phyloP scores from a whole-genome alignment of 2,797 vertebrate species.

The Sarcoramphus papa region DNA sequence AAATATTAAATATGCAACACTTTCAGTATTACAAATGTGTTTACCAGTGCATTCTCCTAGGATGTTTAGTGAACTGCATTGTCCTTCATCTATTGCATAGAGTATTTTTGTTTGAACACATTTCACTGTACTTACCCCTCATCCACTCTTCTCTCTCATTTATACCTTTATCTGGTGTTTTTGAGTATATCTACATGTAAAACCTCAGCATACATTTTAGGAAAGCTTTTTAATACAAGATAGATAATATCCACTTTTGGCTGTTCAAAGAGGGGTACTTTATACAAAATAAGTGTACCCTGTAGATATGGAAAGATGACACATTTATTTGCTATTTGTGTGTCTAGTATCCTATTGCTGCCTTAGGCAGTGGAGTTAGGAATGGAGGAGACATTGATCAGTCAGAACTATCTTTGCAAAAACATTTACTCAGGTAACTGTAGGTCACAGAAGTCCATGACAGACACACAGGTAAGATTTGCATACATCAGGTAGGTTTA shows the following conservation, averaged over 20 bases:
- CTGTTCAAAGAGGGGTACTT: background rate
- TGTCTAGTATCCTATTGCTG: background rate
- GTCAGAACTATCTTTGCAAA: background rate
- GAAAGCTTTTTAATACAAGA: background rate
- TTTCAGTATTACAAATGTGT: background rate
- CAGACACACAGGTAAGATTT: background rate
- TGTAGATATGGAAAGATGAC: background rate
- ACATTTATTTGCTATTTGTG: background rate
- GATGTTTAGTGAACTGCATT: background rate
- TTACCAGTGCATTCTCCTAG: background rate
- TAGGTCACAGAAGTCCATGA: background rate
- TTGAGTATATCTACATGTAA: background rate
- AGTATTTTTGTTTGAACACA: background rate
- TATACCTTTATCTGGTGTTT: background rate
- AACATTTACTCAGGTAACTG: background rate
- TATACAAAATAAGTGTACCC: background rate
- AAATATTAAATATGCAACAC: background rate
- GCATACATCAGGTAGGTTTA: background rate
- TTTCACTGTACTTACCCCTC: background rate
- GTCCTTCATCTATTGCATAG: background rate
- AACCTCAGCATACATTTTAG: background rate
- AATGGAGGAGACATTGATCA: background rate
- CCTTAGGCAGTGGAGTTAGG: background rate
- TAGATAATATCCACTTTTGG: background rate
- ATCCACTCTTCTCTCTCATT: background rate